Conservation (phyloP, 2,797 vertebrate species). For the Gymnoscopelus microlampas region DNA sequence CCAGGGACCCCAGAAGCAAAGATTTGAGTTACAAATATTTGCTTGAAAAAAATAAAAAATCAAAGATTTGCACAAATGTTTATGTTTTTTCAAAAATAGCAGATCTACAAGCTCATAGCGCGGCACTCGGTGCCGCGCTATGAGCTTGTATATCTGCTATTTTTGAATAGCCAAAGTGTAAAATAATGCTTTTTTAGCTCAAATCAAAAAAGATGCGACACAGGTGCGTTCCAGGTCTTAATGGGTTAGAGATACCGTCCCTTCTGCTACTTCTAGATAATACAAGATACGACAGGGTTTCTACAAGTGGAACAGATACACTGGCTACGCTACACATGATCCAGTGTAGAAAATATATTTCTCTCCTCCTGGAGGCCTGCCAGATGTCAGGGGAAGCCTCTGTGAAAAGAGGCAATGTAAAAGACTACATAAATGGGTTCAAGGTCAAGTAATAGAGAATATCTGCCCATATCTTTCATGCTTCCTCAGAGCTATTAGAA, state of each 20-base stretch:
- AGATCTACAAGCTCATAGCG: no score
- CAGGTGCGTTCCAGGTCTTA: no score
- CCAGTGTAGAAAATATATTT: constrained; percentile 53
- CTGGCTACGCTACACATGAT: constrained; percentile 41
- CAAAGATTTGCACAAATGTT: no score
- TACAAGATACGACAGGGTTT: constrained; percentile 28
- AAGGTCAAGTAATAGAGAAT: constrained; percentile 60
- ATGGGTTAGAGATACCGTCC: constrained; percentile 37
- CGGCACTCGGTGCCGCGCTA: no score
- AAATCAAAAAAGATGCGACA: no score
- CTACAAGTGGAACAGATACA: constrained; percentile 33
- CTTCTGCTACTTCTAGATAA: constrained; percentile 47
- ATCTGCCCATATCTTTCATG: constrained; percentile 48
- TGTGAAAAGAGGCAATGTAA: constrained; percentile 21
- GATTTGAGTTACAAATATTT: no score
- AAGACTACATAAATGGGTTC: constrained; percentile 59
- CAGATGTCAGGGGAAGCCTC: constrained; percentile 19
- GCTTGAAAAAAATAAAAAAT: no score
- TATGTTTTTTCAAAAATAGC: no score
- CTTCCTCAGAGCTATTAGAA: constrained; percentile 65
- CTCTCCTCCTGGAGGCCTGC: constrained; percentile 13
- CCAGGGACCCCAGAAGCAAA: no score
- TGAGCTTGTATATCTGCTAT: no score
- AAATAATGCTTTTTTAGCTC: no score
- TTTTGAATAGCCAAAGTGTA: no score